Conservation (phyloP, 2,888 invertebrate species). For the Bellardia pandia region DNA sequence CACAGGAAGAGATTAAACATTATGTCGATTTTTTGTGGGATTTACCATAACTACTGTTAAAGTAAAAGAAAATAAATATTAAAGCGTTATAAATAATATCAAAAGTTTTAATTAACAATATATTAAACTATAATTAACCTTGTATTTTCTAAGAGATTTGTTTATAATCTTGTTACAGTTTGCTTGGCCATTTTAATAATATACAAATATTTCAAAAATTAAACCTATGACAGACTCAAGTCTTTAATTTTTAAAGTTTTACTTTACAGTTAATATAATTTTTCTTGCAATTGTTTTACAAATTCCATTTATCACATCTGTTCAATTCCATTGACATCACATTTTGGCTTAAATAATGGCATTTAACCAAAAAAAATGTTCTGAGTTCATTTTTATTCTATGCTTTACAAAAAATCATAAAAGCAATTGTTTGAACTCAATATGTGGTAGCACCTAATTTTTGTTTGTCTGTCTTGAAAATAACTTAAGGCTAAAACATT, state of each 20-base stretch:
- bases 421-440: constrained; percentile 36
- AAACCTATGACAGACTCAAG: not conserved
- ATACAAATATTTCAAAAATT: not conserved
- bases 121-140: not conserved
- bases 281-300: not conserved
- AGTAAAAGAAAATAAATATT: not conserved
- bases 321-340: constrained; percentile 30
- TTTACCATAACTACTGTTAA: no score
- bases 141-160: not conserved
- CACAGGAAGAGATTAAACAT: constrained; percentile 2
- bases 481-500: constrained; percentile 67
- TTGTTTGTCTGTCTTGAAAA: constrained; percentile 27
- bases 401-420: constrained; percentile 24
- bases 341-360: constrained; percentile 19
- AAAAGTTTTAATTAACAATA: not conserved
- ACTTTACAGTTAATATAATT: no score
- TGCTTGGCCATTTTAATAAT: not conserved
- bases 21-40: not conserved
- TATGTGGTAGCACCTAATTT: constrained; percentile 64
- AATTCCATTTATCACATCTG: constrained; percentile 45
- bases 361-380: constrained; percentile 21
- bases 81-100: not conserved
- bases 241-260: not conserved
- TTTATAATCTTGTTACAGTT: constrained; percentile 13
- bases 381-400: not conserved